phyloP scores from a whole-genome alignment of 2,113 vertebrate species.

The Alces alces region DNA sequence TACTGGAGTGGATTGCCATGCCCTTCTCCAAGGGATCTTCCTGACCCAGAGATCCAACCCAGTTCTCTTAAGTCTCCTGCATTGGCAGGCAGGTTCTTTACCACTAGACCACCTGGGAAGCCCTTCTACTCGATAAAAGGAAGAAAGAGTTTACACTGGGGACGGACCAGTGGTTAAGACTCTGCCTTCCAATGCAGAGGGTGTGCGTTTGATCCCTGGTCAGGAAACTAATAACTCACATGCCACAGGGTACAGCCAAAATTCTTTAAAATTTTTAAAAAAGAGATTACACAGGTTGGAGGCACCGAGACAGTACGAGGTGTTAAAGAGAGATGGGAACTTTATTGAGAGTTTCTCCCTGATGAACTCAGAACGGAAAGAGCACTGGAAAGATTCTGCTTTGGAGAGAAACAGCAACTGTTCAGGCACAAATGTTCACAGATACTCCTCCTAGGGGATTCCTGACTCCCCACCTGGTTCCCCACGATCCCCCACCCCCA shows the following conservation, averaged over 20 bases:
- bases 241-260: background rate
- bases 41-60: background rate
- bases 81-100: background rate
- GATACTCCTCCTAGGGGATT: background rate
- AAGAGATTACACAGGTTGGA: background rate
- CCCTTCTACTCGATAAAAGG: background rate
- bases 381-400: conserved; percentile 30
- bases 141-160: background rate
- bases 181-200: background rate
- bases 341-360: conserved; percentile 67
- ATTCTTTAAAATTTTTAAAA: background rate
- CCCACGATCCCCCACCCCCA: background rate
- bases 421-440: background rate
- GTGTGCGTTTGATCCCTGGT: background rate
- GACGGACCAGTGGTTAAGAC: background rate
- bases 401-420: conserved; percentile 14
- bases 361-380: conserved; percentile 19
- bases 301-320: background rate
- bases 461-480: background rate
- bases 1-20: background rate
- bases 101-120: background rate
- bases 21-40: background rate
- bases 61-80: background rate
- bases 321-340: conserved; percentile 54
- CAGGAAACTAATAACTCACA: background rate